Percentiles rank a stretch among this genome's conserved stretches.
These are phyloP conservation scores for Tachystola acroxantha DNA, from an alignment of 2,888 invertebrate species.

Conservation along the genomic window DNA sequence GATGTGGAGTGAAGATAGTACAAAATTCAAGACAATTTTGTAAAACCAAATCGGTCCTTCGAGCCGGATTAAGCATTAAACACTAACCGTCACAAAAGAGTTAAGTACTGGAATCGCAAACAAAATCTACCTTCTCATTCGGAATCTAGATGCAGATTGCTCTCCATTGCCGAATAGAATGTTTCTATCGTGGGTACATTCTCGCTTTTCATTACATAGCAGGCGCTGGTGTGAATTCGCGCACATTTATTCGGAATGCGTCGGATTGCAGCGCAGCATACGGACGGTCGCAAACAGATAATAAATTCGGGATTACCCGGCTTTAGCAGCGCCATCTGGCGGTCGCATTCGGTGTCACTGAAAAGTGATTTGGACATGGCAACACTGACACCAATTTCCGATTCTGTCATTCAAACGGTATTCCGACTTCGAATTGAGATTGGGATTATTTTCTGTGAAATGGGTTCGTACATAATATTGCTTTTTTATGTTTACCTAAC, in stretches of 20 bases:
- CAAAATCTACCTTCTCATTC: slow-evolving; percentile 6
- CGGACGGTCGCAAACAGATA: slow-evolving; percentile 62
- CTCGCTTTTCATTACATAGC: slow-evolving; percentile 17
- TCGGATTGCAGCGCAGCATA: slow-evolving; percentile 41
- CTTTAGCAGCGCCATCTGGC: slow-evolving; percentile 55
- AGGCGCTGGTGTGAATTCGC: slow-evolving; percentile 37
- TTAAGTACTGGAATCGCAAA: slow-evolving; percentile 7
- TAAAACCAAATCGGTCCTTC: slow-evolving; percentile 1
- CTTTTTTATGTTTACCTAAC: no score
- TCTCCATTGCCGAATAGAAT: slow-evolving; percentile 17
- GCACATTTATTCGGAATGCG: slow-evolving; percentile 46
- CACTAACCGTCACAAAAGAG: slow-evolving; percentile 5
- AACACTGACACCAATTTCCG: slow-evolving; percentile 32
- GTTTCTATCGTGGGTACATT: slow-evolving; percentile 21
- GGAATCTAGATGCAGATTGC: slow-evolving; percentile 10
- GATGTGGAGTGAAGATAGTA: no score
- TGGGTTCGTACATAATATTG: no score
- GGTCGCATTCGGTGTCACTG: slow-evolving; percentile 34
- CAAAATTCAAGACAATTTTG: no score
- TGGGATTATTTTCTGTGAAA: no score
- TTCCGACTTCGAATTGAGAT: no score
- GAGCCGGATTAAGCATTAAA: slow-evolving; percentile 7
- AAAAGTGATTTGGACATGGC: slow-evolving; percentile 49
- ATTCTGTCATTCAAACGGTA: slow-evolving; percentile 24
- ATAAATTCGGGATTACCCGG: slow-evolving; percentile 65